A percentile compares a stretch with the other conserved stretches of the same genome.
These are phyloP conservation scores for Rhynchopsitta pachyrhyncha DNA, from an alignment of 2,113 vertebrate species.

Conservation along the genomic window DNA sequence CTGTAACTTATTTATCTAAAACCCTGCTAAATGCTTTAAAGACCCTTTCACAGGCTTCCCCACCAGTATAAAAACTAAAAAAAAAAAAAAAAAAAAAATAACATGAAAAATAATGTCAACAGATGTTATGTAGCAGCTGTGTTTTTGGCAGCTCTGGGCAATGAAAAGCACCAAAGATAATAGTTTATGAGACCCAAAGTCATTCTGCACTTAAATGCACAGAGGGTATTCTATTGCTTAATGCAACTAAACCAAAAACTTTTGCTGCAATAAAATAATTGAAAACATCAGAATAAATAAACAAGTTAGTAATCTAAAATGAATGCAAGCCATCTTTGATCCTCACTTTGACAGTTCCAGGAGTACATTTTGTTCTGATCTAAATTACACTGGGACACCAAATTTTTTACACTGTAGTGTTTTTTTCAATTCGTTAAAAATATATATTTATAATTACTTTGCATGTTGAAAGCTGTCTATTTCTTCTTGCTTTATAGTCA, in stretches of 20 bases:
- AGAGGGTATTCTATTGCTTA: background rate
- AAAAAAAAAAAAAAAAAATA: background rate
- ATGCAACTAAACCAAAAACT: background rate
- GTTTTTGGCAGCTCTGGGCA: background rate
- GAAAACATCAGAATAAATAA: background rate
- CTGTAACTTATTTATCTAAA: constrained; percentile 2
- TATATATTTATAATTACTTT: background rate
- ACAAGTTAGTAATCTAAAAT: background rate
- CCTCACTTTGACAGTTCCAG: background rate
- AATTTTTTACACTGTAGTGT: background rate
- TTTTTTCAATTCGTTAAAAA: background rate
- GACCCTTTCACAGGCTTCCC: background rate
- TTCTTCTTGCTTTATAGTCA: background rate
- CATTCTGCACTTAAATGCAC: background rate
- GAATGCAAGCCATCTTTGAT: background rate
- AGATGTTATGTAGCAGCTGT: background rate
- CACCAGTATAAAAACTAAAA: background rate
- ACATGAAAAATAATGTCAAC: background rate
- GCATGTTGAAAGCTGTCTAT: background rate
- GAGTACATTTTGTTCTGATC: background rate
- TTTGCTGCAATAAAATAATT: background rate
- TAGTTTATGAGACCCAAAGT: background rate
- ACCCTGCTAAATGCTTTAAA: background rate
- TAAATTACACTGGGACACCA: background rate
- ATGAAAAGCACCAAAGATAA: background rate